Percentiles rank a stretch among this genome's conserved stretches.
Evolutionary conservation across 2,797 vertebrate species (phyloP).

Genomic region (Scomberomorus guttatus): DNA sequence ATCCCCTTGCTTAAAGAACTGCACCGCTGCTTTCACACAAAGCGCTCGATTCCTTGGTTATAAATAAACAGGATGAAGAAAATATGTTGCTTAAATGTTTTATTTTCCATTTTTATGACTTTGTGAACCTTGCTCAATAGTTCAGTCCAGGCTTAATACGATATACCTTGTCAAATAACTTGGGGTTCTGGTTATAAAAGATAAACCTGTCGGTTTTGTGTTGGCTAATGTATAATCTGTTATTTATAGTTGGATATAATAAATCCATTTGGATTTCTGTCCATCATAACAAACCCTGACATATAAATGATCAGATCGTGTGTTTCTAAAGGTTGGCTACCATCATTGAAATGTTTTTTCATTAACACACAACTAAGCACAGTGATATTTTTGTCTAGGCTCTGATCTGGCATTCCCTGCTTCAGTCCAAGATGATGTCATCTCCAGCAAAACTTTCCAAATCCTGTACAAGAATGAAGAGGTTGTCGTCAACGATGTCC

Average conservation of each 20-base stretch:
- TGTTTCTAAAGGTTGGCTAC: constrained; percentile 2
- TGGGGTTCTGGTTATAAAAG: not conserved
- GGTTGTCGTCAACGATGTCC: constrained; percentile 95
- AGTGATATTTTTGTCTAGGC: constrained; percentile 80
- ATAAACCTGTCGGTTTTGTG: not conserved
- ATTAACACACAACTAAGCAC: constrained; percentile 15
- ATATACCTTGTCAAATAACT: not conserved
- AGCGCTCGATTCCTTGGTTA: constrained; percentile 21
- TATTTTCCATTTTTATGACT: not conserved
- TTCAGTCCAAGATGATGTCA: constrained; percentile 92
- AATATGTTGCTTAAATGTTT: constrained; percentile 1
- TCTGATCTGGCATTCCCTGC: constrained; percentile 96
- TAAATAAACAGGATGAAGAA: constrained; percentile 27
- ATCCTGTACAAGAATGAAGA: constrained; percentile 99
- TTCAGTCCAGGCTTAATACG: not conserved
- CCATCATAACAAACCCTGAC: not conserved
- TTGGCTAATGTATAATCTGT: not conserved
- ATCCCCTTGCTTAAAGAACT: constrained; percentile 17
- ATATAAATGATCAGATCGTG: not conserved
- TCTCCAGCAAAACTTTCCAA: constrained; percentile 99
- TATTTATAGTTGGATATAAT: not conserved
- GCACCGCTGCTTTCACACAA: constrained; percentile 27
- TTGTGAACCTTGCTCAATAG: constrained; percentile 8
- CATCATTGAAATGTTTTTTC: constrained; percentile 1
- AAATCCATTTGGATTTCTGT: constrained; percentile 3